Evolutionary conservation across 2,113 vertebrate species (phyloP).

Genomic region (Anas platyrhynchos): DNA sequence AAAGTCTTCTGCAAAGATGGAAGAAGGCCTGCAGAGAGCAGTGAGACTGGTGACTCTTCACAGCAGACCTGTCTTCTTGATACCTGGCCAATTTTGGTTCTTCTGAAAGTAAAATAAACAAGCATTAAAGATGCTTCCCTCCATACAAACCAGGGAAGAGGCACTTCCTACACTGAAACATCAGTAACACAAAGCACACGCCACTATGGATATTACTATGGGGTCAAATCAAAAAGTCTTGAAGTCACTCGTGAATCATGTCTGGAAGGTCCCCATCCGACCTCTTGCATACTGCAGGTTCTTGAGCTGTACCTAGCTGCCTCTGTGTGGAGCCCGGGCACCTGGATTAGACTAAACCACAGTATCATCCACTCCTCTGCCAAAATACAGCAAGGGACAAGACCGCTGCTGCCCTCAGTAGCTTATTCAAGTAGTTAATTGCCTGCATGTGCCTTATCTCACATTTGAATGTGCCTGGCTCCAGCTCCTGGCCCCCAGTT

Average conservation of each 20-base stretch:
- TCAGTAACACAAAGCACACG: background rate
- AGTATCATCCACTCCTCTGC: background rate
- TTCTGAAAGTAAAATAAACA: background rate
- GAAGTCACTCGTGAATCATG: background rate
- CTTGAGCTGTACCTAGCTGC: fast-evolving
- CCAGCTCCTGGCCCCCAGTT: background rate
- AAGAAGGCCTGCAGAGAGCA: background rate
- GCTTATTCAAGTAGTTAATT: background rate
- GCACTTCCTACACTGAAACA: background rate
- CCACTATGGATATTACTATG: background rate
- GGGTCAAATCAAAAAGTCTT: background rate
- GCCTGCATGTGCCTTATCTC: background rate
- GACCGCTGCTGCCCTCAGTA: background rate
- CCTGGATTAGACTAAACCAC: background rate
- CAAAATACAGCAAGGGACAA: background rate
- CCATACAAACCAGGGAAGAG: background rate
- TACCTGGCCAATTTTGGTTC: background rate
- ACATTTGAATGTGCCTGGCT: slow-evolving; percentile 29
- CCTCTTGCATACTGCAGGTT: background rate
- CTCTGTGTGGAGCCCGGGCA: background rate
- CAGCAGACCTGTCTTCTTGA: background rate
- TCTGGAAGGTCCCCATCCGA: fast-evolving
- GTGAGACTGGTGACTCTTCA: background rate
- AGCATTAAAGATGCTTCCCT: background rate
- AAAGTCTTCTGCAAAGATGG: background rate